Conservation (phyloP, 2,797 vertebrate species). For the Sphaeramia orbicularis region DNA sequence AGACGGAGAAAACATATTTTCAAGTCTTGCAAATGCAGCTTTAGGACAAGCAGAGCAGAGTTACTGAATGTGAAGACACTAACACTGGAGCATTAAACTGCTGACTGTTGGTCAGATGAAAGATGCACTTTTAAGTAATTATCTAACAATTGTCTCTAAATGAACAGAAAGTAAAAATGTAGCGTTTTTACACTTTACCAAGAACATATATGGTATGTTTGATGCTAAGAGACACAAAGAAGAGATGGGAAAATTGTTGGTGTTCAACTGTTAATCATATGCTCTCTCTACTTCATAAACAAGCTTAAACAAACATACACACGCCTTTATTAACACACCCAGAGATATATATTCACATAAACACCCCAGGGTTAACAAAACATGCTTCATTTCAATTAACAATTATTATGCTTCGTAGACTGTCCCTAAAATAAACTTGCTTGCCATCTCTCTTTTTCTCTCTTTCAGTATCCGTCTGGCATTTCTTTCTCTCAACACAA, state of each 20-base stretch:
- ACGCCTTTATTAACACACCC: slow-evolving; percentile 32
- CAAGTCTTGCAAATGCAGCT: too few relatives aligned
- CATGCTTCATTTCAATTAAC: slow-evolving; percentile 55
- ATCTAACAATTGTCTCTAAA: too few relatives aligned
- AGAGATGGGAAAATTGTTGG: neutral
- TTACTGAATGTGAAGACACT: too few relatives aligned
- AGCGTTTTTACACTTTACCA: too few relatives aligned
- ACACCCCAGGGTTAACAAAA: slow-evolving; percentile 55
- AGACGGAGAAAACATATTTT: too few relatives aligned
- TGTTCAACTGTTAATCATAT: slow-evolving; percentile 14
- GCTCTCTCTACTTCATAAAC: slow-evolving; percentile 8
- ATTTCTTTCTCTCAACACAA: slow-evolving; percentile 25
- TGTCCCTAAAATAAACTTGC: slow-evolving; percentile 45
- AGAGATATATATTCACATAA: slow-evolving; percentile 45
- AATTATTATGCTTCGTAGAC: slow-evolving; percentile 37
- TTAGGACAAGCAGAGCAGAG: too few relatives aligned
- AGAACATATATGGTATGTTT: too few relatives aligned
- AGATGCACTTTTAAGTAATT: too few relatives aligned
- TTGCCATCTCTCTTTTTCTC: slow-evolving; percentile 43
- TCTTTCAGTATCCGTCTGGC: slow-evolving; percentile 44
- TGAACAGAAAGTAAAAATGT: too few relatives aligned
- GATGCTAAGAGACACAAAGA: neutral
- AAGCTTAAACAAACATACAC: neutral
- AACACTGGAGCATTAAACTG: too few relatives aligned
- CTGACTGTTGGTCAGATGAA: too few relatives aligned